Evolutionary conservation across 2,888 invertebrate species (phyloP).

Genomic region (Selenia dentaria): DNA sequence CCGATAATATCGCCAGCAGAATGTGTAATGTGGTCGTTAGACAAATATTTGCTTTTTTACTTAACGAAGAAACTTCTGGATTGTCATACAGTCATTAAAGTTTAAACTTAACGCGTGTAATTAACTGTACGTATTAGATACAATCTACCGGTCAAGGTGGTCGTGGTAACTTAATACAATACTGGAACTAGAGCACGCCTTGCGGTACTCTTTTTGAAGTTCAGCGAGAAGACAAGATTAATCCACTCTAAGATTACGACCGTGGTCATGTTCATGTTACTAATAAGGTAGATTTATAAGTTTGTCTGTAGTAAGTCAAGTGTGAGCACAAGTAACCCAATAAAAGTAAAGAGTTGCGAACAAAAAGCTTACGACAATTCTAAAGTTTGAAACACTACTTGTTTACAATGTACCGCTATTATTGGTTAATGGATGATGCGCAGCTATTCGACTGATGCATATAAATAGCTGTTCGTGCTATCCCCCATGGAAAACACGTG

Average conservation of each 20-base stretch:
- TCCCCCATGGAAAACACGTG: constrained; percentile 59
- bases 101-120: constrained; percentile 14
- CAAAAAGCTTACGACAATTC: constrained; percentile 18
- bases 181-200: constrained; percentile 46
- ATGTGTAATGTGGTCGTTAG: constrained; percentile 31
- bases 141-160: constrained; percentile 36
- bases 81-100: constrained; percentile 13
- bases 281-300: no score
- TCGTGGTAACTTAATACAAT: constrained; percentile 35
- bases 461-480: constrained; percentile 55
- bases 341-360: constrained; percentile 11
- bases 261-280: constrained; percentile 39
- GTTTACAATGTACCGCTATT: constrained; percentile 59
- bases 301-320: no score
- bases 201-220: constrained; percentile 59
- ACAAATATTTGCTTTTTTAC: constrained; percentile 38
- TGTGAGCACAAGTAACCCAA: no score
- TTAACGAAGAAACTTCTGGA: constrained; percentile 24
- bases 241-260: constrained; percentile 58
- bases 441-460: constrained; percentile 54
- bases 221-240: constrained; percentile 34
- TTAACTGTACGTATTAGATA: constrained; percentile 35
- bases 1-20: constrained; percentile 38
- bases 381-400: constrained; percentile 43
- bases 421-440: constrained; percentile 66